phyloP scores from a whole-genome alignment of 2,113 vertebrate species.

The Oreotrochilus melanogaster region DNA sequence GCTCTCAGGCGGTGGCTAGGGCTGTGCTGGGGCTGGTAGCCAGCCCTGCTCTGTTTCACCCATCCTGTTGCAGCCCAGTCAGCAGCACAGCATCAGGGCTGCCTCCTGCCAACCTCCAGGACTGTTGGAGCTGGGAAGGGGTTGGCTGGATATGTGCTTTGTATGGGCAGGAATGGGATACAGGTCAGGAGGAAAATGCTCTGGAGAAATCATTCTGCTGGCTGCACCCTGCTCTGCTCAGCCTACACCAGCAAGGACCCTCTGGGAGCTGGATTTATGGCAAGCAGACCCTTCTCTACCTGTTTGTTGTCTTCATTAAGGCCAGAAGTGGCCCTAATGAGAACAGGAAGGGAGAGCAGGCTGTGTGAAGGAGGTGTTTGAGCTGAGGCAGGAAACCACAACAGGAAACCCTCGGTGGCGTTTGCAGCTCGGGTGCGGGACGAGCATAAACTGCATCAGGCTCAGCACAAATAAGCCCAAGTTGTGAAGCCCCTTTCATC shows the following conservation, averaged over 20 bases:
- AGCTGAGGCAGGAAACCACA: conserved; percentile 65
- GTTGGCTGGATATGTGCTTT: background rate
- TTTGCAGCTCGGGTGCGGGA: background rate
- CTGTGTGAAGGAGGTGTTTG: background rate
- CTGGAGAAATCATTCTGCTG: background rate
- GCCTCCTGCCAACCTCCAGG: background rate
- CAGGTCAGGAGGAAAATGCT: background rate
- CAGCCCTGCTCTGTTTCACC: background rate
- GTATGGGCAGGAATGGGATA: rapidly evolving
- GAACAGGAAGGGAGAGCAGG: conserved; percentile 55
- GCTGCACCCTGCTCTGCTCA: background rate
- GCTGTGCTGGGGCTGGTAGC: background rate
- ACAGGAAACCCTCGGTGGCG: conserved; percentile 42
- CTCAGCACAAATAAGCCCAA: background rate
- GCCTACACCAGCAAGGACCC: background rate
- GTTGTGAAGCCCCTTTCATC: background rate
- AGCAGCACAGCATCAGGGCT: background rate
- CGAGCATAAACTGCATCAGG: background rate
- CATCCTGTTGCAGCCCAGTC: background rate
- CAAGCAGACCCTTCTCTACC: background rate
- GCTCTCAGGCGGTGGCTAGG: background rate
- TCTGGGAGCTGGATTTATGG: background rate
- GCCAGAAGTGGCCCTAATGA: background rate
- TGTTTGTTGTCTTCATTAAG: background rate
- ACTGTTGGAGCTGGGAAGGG: background rate